Conservation (phyloP, 2,797 vertebrate species). For the Decapterus maruadsi region DNA sequence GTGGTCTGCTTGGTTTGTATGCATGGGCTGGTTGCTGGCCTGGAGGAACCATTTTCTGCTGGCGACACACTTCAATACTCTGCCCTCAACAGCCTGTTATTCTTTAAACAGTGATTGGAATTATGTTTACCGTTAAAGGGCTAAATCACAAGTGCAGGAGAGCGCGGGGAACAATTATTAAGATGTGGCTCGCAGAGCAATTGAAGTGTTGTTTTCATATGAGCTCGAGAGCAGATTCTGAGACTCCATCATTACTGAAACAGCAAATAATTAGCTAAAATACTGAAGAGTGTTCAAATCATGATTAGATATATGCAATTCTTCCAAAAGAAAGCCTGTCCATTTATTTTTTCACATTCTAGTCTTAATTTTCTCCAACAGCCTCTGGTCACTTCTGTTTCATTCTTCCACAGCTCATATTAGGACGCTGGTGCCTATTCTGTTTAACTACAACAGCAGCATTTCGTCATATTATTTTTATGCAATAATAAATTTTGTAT, state of each 20-base stretch:
- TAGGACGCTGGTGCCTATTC: no score
- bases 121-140: conserved; percentile 44
- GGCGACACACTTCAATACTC: conserved; percentile 47
- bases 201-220: conserved; percentile 10
- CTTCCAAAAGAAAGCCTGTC: background rate
- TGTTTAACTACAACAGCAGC: no score
- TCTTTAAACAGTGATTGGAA: conserved; percentile 47
- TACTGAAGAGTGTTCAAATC: background rate
- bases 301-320: conserved; percentile 14
- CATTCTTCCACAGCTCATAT: background rate
- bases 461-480: no score
- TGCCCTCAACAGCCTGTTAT: conserved; percentile 38
- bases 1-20: conserved; percentile 36
- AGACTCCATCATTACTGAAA: conserved; percentile 12
- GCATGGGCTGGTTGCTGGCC: conserved; percentile 31
- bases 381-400: background rate
- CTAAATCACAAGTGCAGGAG: conserved; percentile 16
- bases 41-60: conserved; percentile 46
- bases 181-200: conserved; percentile 12
- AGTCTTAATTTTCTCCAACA: background rate
- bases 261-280: conserved; percentile 3
- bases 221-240: conserved; percentile 25
- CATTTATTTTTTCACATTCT: background rate
- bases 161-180: conserved; percentile 22
- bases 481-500: no score